These are phyloP conservation scores for Gadus macrocephalus DNA, from an alignment of 2,113 vertebrate species.

Conservation along the genomic window DNA sequence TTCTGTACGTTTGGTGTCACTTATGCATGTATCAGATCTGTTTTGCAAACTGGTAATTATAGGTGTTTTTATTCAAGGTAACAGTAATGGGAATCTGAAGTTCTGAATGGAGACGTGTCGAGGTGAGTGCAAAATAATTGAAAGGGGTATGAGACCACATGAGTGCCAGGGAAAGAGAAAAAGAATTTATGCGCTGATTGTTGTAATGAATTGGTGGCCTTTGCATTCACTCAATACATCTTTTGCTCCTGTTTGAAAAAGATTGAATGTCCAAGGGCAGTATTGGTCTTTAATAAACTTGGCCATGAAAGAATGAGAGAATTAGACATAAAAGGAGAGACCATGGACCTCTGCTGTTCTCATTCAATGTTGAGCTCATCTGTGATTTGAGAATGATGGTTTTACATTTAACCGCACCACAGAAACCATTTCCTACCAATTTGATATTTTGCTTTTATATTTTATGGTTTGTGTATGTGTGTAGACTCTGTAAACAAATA, in stretches of 20 bases:
- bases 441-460: conserved; percentile 21
- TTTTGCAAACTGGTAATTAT: not conserved
- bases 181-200: conserved; percentile 45
- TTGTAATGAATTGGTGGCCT: conserved; percentile 59
- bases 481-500: not conserved
- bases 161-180: not conserved
- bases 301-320: conserved; percentile 40
- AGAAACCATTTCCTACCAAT: conserved; percentile 2
- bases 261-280: conserved; percentile 61
- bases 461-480: conserved; percentile 11
- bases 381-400: conserved; percentile 23
- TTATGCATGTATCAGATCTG: not conserved
- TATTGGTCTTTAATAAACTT: conserved; percentile 56
- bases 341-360: conserved; percentile 42
- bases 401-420: not conserved
- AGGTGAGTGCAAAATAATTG: not conserved
- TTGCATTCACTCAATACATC: conserved; percentile 57
- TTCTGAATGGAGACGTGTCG: not conserved
- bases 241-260: conserved; percentile 51
- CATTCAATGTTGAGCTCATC: conserved; percentile 36
- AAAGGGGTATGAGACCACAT: conserved; percentile 14
- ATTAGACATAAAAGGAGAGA: conserved; percentile 46
- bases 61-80: not conserved
- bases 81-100: not conserved
- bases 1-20: not conserved